Base-by-base conservation (phyloP, 1,140 invertebrate species). In the Zaprionus nigranus region DNA sequence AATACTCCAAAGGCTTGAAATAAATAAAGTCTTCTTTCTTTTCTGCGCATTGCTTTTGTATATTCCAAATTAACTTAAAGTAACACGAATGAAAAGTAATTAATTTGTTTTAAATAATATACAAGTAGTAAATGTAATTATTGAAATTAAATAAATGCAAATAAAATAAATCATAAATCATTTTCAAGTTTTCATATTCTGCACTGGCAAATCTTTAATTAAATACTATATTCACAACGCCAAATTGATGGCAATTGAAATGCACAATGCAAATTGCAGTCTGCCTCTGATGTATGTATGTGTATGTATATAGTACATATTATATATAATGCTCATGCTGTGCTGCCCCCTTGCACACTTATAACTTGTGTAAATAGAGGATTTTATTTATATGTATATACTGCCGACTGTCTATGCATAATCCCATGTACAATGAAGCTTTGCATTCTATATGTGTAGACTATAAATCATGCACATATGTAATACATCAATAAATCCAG, bases 401-500 rank as follows among this genome's bases (percentile, higher is more conserved):
- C 20, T 49, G 11, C 11, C 20, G 34, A 2, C 7, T 46, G 49
- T 74, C 61, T 61, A 46, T 62, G 38, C 28, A 66, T 66, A 71
- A 74, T 68, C 63, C 57, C 20, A 12, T 56, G 40, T 28, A 53
- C 20, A 62, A 43, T 61, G 15, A 28, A 62, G 58, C 59, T 75
- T 64, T 78, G 65, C 56, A 75, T 78, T 59, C 58, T 75, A 78
- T 69, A 69, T 68, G 54, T 17, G 40, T 7, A 34, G 59, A 38
- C n/a, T 75, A 69, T 78, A 74, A 68, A 75, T 75, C 57, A 75
- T 81, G 49, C 65, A 73, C 22, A 66, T 46, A 64, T 60, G 40
- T 54, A 53, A 63, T 75, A 46, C 72, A 65, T 57, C 51, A 67
- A 81, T 77, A 62, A 53, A 60, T 43, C 11, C 38, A 28, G 54